Conservation (phyloP, 2,797 vertebrate species). For the Distichodus sexfasciatus region DNA sequence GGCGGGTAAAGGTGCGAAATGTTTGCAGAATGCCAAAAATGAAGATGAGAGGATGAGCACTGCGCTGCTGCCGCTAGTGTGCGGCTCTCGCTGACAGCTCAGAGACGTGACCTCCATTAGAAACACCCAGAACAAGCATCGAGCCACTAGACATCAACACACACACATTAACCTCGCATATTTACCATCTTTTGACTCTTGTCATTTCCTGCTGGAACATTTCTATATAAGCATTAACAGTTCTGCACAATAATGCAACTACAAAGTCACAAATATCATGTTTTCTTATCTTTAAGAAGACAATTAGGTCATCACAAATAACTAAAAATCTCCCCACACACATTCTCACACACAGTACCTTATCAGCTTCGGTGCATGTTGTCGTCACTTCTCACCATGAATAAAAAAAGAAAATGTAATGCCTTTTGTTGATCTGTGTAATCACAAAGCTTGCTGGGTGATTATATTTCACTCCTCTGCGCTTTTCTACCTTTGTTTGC, state of each 20-base stretch:
- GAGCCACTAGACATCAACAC: no score
- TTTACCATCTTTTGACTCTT: no score
- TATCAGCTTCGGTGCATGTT: no score
- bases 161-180: no score
- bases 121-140: not conserved
- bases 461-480: conserved; percentile 9
- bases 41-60: conserved; percentile 12
- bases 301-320: no score
- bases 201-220: no score
- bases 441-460: not conserved
- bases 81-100: conserved; percentile 11
- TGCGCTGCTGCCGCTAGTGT: not conserved
- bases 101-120: not conserved
- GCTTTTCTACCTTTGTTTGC: conserved; percentile 6
- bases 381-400: not conserved
- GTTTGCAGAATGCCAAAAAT: conserved; percentile 19
- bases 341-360: no score
- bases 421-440: not conserved
- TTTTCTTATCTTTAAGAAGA: no score
- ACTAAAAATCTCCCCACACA: no score
- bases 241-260: no score
- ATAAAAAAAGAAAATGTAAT: not conserved
- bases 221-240: no score
- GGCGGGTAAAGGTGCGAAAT: conserved; percentile 29
- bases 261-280: not conserved